phyloP scores from a whole-genome alignment of 2,888 invertebrate genomes.

The Oligia latruncula region DNA sequence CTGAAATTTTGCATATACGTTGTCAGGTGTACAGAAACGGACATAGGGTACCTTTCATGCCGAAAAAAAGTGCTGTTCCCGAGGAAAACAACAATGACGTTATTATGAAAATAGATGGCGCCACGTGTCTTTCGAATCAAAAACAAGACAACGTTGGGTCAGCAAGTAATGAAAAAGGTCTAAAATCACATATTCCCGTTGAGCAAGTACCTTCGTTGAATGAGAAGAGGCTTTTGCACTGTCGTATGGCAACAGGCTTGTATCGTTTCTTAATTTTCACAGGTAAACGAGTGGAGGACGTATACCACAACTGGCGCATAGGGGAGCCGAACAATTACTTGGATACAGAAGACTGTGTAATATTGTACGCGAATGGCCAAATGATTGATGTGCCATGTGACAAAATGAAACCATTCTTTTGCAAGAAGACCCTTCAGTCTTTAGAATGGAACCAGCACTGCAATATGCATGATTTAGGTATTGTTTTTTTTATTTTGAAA shows the following conservation, averaged over 20 bases:
- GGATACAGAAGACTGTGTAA: constrained; percentile 13
- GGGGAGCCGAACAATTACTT: constrained; percentile 28
- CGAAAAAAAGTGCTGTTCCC: too few relatives aligned
- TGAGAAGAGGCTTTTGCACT: background rate
- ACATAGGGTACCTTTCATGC: too few relatives aligned
- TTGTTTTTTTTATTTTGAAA: background rate
- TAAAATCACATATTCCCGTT: background rate
- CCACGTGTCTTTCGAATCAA: too few relatives aligned
- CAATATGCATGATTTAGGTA: constrained; percentile 35
- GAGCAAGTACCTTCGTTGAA: background rate
- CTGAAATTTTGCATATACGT: too few relatives aligned
- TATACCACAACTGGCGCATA: constrained; percentile 12
- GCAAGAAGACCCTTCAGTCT: constrained; percentile 32
- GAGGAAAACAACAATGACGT: too few relatives aligned
- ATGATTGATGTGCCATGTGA: background rate
- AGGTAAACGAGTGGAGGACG: constrained; percentile 37
- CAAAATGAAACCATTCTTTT: background rate
- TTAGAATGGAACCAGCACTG: constrained; percentile 34
- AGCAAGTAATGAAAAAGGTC: background rate
- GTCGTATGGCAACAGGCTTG: background rate
- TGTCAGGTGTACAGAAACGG: too few relatives aligned
- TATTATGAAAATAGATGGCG: too few relatives aligned
- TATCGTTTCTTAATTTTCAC: background rate
- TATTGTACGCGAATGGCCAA: background rate
- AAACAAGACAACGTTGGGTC: too few relatives aligned